Evolutionary conservation across 1,140 invertebrate species (phyloP).

Genomic region (Aphelenchoides avenae): DNA sequence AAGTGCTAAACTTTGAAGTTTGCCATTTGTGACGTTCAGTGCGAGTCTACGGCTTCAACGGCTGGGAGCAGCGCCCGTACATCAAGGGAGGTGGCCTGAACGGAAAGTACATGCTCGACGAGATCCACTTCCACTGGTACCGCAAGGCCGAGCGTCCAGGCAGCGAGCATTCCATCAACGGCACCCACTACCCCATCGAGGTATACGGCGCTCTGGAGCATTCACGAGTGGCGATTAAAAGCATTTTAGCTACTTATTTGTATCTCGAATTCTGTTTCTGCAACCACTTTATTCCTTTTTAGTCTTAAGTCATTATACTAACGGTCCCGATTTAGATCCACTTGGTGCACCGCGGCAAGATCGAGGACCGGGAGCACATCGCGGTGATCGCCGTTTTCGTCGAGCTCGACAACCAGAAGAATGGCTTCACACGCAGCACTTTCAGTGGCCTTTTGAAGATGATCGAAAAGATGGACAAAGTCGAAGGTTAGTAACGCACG

Average conservation of each 20-base stretch:
- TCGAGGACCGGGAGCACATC: conserved; percentile 41
- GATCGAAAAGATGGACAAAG: too few relatives aligned
- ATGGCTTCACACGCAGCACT: too few relatives aligned
- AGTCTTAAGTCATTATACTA: conserved; percentile 61
- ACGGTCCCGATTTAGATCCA: conserved; percentile 36
- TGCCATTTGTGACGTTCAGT: conserved; percentile 5
- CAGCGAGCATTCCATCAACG: conserved; percentile 79
- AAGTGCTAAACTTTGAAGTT: too few relatives aligned
- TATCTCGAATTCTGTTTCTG: conserved; percentile 50
- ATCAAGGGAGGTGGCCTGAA: conserved; percentile 68
- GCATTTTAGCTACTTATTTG: too few relatives aligned
- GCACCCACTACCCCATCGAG: conserved; percentile 61
- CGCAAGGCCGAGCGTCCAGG: conserved; percentile 73
- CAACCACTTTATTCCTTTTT: conserved; percentile 35
- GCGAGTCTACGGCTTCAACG: conserved; percentile 30
- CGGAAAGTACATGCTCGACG: conserved; percentile 71
- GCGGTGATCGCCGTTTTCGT: conserved; percentile 48
- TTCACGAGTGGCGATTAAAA: conserved; percentile 53
- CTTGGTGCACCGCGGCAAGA: conserved; percentile 23
- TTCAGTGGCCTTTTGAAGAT: too few relatives aligned
- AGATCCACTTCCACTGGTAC: conserved; percentile 81
- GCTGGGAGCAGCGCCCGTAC: conserved; percentile 28
- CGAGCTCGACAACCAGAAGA: conserved; percentile 23
- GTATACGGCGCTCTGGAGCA: conserved; percentile 23
- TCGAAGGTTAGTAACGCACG: too few relatives aligned